Percentiles rank a stretch among this genome's conserved stretches.
These are phyloP conservation scores for Anas platyrhynchos DNA, from an alignment of 2,113 vertebrate genomes.

Conservation along the genomic window DNA sequence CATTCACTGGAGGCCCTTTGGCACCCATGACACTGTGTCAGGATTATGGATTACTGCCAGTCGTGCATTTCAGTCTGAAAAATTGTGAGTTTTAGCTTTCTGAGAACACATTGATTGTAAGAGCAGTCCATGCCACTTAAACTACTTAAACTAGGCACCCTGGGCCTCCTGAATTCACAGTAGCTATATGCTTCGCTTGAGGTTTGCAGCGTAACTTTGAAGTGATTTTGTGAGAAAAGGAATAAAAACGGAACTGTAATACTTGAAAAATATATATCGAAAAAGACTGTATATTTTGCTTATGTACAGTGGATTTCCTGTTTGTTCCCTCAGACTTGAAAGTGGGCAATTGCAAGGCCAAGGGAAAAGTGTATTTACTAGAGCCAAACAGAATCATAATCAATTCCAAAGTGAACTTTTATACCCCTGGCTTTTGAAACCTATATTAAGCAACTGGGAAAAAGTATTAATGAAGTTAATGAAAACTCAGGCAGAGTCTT, in stretches of 20 bases:
- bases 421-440: conserved; percentile 20
- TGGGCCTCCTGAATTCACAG: neutral
- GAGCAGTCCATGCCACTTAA: neutral
- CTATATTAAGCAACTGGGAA: neutral
- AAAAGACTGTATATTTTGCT: neutral
- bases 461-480: conserved; percentile 13
- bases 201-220: neutral
- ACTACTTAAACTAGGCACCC: neutral
- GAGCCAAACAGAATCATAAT: neutral
- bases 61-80: conserved; percentile 17
- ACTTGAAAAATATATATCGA: neutral
- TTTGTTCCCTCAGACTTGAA: neutral
- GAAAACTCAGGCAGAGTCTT: neutral
- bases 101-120: neutral
- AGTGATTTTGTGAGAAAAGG: neutral
- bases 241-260: neutral
- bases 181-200: neutral
- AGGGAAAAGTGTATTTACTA: neutral
- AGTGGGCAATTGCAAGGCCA: neutral
- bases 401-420: conserved; percentile 23
- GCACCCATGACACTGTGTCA: conserved; percentile 26
- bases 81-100: conserved; percentile 10
- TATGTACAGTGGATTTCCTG: neutral
- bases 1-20: conserved; percentile 37
- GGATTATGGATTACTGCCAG: conserved; percentile 62